A percentile compares a stretch with the other conserved stretches of the same genome.
Evolutionary conservation across 2,888 invertebrate genomes (phyloP).

Genomic region (Elysia crispata): DNA sequence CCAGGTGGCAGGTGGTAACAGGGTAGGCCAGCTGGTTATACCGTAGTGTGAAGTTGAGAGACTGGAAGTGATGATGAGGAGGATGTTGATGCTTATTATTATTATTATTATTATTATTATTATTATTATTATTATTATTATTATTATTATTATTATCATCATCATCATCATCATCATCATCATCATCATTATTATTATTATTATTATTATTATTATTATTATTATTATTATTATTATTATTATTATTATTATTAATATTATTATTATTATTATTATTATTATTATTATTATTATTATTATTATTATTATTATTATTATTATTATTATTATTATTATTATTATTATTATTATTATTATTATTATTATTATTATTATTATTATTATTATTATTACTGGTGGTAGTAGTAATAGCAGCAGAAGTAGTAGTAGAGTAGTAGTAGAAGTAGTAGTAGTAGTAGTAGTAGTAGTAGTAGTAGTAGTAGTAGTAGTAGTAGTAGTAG

Average conservation of each 20-base stretch:
- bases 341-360: constrained; percentile 7
- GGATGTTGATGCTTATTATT: neutral
- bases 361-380: constrained; percentile 21
- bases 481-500: constrained; percentile 24
- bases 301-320: neutral
- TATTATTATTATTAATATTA: constrained; percentile 12
- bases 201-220: constrained; percentile 16
- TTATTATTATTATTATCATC: constrained; percentile 32
- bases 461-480: constrained; percentile 26
- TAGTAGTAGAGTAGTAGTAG: constrained; percentile 14
- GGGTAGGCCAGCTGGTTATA: no score
- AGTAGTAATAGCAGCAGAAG: constrained; percentile 31
- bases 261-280: neutral
- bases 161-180: constrained; percentile 39
- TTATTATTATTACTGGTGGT: constrained; percentile 19
- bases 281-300: constrained; percentile 4
- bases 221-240: constrained; percentile 20
- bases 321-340: constrained; percentile 12
- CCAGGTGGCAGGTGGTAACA: neutral
- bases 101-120: constrained; percentile 27
- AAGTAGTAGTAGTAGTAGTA: constrained; percentile 17
- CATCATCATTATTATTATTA: constrained; percentile 27
- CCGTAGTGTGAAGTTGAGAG: no score
- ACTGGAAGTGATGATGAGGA: no score
- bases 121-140: constrained; percentile 29